A percentile compares a stretch with the other conserved stretches of the same genome.
phyloP scores from a whole-genome alignment of 2,797 vertebrate genomes.

The Tadarida brasiliensis region DNA sequence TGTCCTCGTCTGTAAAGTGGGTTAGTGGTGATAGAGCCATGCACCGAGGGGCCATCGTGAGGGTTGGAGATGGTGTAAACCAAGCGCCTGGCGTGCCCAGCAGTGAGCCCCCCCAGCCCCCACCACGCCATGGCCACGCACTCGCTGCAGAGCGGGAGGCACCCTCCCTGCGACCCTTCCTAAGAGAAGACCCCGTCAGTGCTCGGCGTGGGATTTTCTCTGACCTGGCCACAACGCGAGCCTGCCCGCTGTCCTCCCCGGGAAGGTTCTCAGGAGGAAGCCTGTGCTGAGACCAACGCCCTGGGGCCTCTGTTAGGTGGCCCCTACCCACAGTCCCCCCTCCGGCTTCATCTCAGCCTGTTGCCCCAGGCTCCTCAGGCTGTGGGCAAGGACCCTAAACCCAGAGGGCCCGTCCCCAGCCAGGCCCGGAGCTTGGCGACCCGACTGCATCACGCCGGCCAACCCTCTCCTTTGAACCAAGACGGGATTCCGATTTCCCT shows the following conservation, averaged over 20 bases:
- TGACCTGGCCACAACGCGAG: accelerated
- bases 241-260: neutral
- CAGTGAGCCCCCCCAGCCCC: neutral
- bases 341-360: neutral
- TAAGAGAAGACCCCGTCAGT: accelerated
- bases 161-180: neutral
- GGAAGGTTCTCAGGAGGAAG: neutral
- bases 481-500: constrained; percentile 66
- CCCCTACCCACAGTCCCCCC: neutral
- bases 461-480: constrained; percentile 72
- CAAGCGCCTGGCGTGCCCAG: accelerated
- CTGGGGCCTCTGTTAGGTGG: neutral
- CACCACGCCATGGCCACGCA: accelerated
- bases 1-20: neutral
- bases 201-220: accelerated
- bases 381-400: neutral
- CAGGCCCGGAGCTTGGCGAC: neutral
- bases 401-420: neutral
- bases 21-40: too few species aligned
- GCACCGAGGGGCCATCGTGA: accelerated
- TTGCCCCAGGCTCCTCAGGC: neutral
- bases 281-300: neutral
- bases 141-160: too few species aligned
- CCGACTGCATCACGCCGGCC: neutral
- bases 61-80: accelerated